These are phyloP conservation scores for Columba janthina DNA, from an alignment of 2,113 vertebrate genomes.

Conservation along the genomic window DNA sequence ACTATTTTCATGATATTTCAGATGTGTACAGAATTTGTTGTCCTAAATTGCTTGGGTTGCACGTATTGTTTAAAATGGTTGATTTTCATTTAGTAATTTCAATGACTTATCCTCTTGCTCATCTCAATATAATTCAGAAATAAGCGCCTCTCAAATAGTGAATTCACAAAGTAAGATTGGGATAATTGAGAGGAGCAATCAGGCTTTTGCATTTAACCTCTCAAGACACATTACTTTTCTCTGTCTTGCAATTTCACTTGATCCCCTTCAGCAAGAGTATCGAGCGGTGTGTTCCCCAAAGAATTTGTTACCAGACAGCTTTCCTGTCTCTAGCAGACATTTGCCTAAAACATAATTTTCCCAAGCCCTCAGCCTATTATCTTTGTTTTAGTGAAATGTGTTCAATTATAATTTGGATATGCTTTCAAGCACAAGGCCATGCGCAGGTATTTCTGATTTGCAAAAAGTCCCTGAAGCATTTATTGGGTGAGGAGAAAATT, in stretches of 20 bases:
- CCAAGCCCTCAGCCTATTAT: background rate
- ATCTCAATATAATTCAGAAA: background rate
- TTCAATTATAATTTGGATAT: background rate
- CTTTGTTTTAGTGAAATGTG: background rate
- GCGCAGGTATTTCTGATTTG: background rate
- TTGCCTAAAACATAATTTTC: constrained; percentile 5
- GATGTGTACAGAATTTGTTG: background rate
- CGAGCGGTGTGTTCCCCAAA: background rate
- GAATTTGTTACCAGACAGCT: background rate
- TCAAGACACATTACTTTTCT: background rate
- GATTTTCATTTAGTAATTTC: background rate
- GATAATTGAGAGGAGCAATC: constrained; percentile 6
- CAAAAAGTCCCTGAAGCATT: background rate
- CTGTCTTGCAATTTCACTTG: background rate
- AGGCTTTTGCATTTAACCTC: background rate
- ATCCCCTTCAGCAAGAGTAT: constrained; percentile 7
- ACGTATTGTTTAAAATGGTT: background rate
- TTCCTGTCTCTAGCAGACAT: background rate
- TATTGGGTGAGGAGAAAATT: background rate
- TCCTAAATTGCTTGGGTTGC: background rate
- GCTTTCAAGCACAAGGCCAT: background rate
- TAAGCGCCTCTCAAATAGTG: background rate
- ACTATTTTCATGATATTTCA: constrained; percentile 73
- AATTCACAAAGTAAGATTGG: background rate
- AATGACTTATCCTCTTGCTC: background rate